Conservation (phyloP, 2,113 vertebrate genomes). For the Odontophorus gujanensis region DNA sequence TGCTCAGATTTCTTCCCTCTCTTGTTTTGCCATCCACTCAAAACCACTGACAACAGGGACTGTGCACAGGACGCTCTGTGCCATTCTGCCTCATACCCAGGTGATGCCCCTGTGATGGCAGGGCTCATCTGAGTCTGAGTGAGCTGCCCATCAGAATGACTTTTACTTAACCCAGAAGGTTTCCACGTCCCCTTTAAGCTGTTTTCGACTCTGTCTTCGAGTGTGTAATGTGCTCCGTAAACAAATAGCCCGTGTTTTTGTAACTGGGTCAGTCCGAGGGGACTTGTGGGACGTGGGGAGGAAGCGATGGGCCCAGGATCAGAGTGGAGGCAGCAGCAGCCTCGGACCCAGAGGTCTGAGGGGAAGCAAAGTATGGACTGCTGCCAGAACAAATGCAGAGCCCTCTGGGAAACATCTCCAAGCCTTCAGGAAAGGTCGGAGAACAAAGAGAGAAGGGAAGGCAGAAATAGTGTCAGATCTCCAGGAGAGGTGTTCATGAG, state of each 20-base stretch:
- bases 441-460: constrained; percentile 6
- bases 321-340: constrained; percentile 16
- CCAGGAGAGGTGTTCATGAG: neutral
- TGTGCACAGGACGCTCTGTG: neutral
- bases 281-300: constrained; percentile 29
- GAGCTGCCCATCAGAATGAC: neutral
- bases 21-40: neutral
- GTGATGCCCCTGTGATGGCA: neutral
- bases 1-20: neutral
- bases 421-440: neutral
- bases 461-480: neutral
- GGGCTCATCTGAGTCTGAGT: neutral
- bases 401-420: neutral
- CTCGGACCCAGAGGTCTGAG: neutral
- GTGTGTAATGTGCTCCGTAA: constrained; percentile 28
- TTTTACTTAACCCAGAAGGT: constrained; percentile 1
- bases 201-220: neutral
- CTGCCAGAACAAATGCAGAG: constrained; percentile 61
- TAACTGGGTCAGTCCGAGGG: constrained; percentile 32
- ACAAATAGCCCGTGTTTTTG: constrained; percentile 57
- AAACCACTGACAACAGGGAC: neutral
- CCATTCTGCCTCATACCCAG: neutral
- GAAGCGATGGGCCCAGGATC: constrained; percentile 52
- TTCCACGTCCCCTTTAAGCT: constrained; percentile 20
- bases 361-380: constrained; percentile 34